These are phyloP conservation scores for Micronisus gabar DNA, from an alignment of 2,113 vertebrate species.

Conservation along the genomic window DNA sequence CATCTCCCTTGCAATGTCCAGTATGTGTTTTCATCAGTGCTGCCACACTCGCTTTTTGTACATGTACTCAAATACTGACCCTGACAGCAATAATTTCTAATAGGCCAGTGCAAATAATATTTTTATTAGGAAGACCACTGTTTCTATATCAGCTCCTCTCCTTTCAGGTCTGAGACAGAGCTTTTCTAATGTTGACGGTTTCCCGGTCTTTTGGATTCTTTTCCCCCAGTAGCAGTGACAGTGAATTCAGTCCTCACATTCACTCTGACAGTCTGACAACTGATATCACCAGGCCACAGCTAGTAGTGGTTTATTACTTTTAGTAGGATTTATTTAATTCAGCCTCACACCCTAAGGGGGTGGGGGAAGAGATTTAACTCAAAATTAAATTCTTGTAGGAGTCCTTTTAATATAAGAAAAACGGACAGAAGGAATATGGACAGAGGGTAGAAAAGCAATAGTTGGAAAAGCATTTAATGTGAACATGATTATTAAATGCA, in stretches of 20 bases:
- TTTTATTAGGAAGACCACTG: not conserved
- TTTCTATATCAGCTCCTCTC: constrained; percentile 4
- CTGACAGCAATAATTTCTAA: not conserved
- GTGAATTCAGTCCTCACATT: constrained; percentile 56
- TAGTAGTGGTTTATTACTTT: constrained; percentile 71
- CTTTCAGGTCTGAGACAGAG: not conserved
- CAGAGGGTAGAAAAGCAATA: not conserved
- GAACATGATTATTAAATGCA: constrained; percentile 36
- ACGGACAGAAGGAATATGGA: constrained; percentile 39
- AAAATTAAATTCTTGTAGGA: constrained; percentile 72
- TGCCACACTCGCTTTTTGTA: not conserved
- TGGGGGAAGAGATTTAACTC: constrained; percentile 64
- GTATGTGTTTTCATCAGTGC: not conserved
- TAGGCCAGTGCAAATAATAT: not conserved
- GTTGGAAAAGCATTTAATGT: not conserved
- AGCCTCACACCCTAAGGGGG: constrained; percentile 50
- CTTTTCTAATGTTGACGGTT: not conserved
- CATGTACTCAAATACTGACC: not conserved
- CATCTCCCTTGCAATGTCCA: not conserved
- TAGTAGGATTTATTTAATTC: constrained; percentile 72
- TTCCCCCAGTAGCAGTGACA: not conserved
- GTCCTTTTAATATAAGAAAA: constrained; percentile 68
- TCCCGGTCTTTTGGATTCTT: constrained; percentile 10
- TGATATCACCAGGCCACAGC: constrained; percentile 51
- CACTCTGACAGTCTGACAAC: constrained; percentile 67